Base-by-base conservation (phyloP, 2,797 vertebrate species). In the Paedocypris micromegethes region DNA sequence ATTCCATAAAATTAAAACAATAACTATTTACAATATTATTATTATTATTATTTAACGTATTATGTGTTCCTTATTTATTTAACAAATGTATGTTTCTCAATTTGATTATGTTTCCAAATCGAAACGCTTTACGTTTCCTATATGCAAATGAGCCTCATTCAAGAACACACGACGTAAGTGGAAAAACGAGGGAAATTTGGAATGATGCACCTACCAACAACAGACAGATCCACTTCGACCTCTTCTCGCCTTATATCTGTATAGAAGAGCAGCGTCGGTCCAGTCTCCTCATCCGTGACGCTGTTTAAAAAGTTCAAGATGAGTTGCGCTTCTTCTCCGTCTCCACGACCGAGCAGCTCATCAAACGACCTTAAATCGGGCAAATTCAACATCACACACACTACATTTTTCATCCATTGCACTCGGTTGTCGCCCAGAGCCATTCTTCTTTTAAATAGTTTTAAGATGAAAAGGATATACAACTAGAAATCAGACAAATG, bases 321-420 rank as follows among this genome's bases (percentile, higher is more conserved):
- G 0, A 71, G 56, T 9, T 81, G 75, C 3, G 86, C 87, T 0
- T 80, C 86, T 43, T 87, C 86, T 61, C 90, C 90, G 5, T 89
- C 90, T 0, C 69, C 45, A 2, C 90, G 88, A 54, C 2, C 79
- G 50, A 98, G 83, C 41, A 98, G 84, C 7, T 94, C 90, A 62
- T 96, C 91, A 59, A 97, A 92, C 57, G 83, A 80, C 6, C 48
- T 61, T 0, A 85, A 79, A 6, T 84, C 84, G 0, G 46, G 58
- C 39, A 95, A 58, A 56, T 74, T 64, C 46, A 97, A 87, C 2
- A 79, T 77, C 0, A 72, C 56, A 37, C 82, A 87, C 0, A 89
- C 84, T 2, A 84, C 83, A 66, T 91, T 85, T 67, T 89, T 86
- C 57, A 96, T 79, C 95, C 95, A 97, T 77, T 83, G 87, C 76